phyloP scores from a whole-genome alignment of 2,113 vertebrate genomes.

The Aix galericulata region DNA sequence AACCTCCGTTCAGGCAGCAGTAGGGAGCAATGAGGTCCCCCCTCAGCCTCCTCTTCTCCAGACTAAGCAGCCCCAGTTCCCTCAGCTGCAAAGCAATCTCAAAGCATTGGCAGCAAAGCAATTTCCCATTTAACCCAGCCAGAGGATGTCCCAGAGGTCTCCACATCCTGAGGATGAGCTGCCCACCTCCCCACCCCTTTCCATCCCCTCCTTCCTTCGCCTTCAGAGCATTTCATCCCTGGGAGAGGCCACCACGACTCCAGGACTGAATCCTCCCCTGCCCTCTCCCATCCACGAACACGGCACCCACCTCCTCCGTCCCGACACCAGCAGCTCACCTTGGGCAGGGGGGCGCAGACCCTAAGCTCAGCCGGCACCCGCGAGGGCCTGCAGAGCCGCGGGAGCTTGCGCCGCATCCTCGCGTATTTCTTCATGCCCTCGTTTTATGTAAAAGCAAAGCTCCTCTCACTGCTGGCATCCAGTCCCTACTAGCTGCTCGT shows the following conservation, averaged over 20 bases:
- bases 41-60: background rate
- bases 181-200: background rate
- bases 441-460: background rate
- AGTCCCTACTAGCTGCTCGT: background rate
- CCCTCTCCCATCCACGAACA: background rate
- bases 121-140: background rate
- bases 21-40: background rate
- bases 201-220: background rate
- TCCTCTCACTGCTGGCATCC: background rate
- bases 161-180: background rate
- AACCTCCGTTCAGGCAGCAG: background rate
- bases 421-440: slow-evolving; percentile 33
- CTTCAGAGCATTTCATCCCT: accelerated
- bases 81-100: background rate
- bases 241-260: background rate
- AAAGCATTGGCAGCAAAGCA: background rate
- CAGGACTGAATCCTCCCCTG: background rate
- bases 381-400: background rate
- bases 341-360: background rate
- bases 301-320: background rate
- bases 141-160: background rate
- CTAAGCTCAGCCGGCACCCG: background rate
- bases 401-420: slow-evolving; percentile 45
- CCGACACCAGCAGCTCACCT: slow-evolving; percentile 4
- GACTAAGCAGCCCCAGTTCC: background rate